phyloP scores from a whole-genome alignment of 2,888 invertebrate species.

The Byasa hedistus region DNA sequence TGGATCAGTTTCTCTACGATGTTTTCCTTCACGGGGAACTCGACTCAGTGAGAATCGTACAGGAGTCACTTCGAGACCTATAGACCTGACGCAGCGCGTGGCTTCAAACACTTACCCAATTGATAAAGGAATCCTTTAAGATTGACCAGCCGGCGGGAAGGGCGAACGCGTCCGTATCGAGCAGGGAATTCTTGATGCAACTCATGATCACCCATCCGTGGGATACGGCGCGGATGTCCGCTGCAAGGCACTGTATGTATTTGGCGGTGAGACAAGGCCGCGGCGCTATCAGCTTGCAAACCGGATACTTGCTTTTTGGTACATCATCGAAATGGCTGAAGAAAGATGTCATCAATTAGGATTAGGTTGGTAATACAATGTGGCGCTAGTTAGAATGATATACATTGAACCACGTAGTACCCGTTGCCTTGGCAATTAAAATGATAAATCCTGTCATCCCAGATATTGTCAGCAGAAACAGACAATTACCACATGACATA shows the following conservation, averaged over 20 bases:
- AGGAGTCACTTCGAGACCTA: too few species aligned
- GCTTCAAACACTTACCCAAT: constrained; percentile 52
- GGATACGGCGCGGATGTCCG: constrained; percentile 81
- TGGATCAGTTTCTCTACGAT: too few species aligned
- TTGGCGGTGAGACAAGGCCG: constrained; percentile 87
- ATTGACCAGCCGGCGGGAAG: constrained; percentile 83
- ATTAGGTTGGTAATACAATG: too few species aligned
- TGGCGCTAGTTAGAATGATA: too few species aligned
- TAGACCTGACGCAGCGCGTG: too few species aligned
- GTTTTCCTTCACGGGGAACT: too few species aligned
- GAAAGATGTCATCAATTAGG: not conserved
- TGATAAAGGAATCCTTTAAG: constrained; percentile 64
- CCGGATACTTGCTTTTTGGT: constrained; percentile 73
- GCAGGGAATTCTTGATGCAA: constrained; percentile 61
- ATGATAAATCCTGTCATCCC: too few species aligned
- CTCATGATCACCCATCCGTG: constrained; percentile 86
- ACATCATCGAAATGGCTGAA: constrained; percentile 77
- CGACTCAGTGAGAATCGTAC: too few species aligned
- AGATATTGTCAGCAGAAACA: too few species aligned
- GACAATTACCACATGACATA: too few species aligned
- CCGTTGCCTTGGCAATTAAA: too few species aligned
- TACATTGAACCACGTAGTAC: too few species aligned
- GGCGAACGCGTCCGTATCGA: constrained; percentile 69
- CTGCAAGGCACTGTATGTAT: constrained; percentile 85
- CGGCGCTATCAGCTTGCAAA: constrained; percentile 82